A percentile compares a stretch with the other conserved stretches of the same genome.
Evolutionary conservation across 2,888 invertebrate species (phyloP).

Genomic region (Latrodectus hesperus): DNA sequence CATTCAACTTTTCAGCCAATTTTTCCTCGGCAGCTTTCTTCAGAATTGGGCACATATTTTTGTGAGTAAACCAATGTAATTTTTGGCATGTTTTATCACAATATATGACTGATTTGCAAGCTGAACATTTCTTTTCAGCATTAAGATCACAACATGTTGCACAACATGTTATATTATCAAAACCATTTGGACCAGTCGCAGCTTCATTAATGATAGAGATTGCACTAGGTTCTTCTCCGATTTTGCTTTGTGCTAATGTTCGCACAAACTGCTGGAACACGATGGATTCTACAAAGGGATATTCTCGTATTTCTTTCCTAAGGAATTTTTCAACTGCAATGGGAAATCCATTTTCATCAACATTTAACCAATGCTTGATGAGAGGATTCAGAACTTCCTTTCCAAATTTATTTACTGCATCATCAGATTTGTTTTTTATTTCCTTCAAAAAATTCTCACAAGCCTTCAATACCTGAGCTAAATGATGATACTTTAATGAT

Average conservation of each 20-base stretch:
- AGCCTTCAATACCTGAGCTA: slow-evolving; percentile 84
- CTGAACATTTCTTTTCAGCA: slow-evolving; percentile 93
- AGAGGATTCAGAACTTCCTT: slow-evolving; percentile 77
- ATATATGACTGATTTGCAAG: slow-evolving; percentile 94
- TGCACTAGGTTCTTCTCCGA: slow-evolving; percentile 84
- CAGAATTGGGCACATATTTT: slow-evolving; percentile 72
- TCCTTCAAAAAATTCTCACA: slow-evolving; percentile 79
- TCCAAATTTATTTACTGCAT: slow-evolving; percentile 66
- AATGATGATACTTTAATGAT: slow-evolving; percentile 91
- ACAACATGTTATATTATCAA: slow-evolving; percentile 75
- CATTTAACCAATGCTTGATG: slow-evolving; percentile 83
- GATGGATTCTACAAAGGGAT: slow-evolving; percentile 91
- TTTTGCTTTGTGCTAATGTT: slow-evolving; percentile 76
- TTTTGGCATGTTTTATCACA: slow-evolving; percentile 96
- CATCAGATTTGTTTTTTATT: slow-evolving; percentile 68
- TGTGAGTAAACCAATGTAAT: slow-evolving; percentile 80
- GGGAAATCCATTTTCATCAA: slow-evolving; percentile 77
- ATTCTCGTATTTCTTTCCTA: slow-evolving; percentile 89
- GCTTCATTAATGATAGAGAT: slow-evolving; percentile 83
- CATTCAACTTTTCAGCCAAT: neutral
- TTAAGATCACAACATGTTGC: slow-evolving; percentile 91
- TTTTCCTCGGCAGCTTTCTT: slow-evolving; percentile 16
- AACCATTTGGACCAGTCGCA: slow-evolving; percentile 88
- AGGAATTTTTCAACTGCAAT: slow-evolving; percentile 82
- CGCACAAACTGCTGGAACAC: slow-evolving; percentile 84